Evolutionary conservation across 2,113 vertebrate genomes (phyloP).

Genomic region (Polyodon spathula): DNA sequence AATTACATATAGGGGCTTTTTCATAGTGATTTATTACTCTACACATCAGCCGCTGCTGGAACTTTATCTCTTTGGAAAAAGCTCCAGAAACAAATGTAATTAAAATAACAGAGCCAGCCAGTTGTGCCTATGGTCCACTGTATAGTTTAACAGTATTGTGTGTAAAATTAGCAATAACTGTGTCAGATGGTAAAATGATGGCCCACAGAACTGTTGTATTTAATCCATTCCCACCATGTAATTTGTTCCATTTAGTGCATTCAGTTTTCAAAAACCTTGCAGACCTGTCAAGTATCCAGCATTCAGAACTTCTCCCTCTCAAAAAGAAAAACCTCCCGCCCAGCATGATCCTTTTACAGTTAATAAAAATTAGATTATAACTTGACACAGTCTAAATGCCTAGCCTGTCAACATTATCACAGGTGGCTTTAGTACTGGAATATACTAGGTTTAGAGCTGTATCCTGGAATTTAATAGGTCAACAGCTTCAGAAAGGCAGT

Average conservation of each 20-base stretch:
- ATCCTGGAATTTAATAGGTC: not conserved
- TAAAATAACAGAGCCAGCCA: slow-evolving; percentile 26
- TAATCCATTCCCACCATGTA: too few species aligned
- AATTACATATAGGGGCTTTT: slow-evolving; percentile 33
- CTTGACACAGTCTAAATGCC: not conserved
- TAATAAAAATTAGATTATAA: not conserved
- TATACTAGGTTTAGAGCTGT: not conserved
- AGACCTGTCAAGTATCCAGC: too few species aligned
- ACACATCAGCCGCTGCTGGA: slow-evolving; percentile 32
- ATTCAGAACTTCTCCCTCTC: not conserved
- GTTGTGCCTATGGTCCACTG: not conserved
- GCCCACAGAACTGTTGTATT: not conserved
- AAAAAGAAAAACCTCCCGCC: not conserved
- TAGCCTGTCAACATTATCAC: not conserved
- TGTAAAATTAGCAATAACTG: not conserved
- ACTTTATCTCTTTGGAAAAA: slow-evolving; percentile 26
- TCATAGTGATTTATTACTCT: slow-evolving; percentile 38
- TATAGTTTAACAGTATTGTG: not conserved
- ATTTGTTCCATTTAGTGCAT: too few species aligned
- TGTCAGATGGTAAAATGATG: not conserved
- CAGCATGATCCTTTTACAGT: not conserved
- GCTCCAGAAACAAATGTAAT: slow-evolving; percentile 31
- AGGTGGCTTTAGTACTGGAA: not conserved
- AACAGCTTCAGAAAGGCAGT: not conserved
- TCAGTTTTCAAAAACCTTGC: too few species aligned